Percentiles rank a stretch among this genome's conserved stretches.
phyloP scores from a whole-genome alignment of 2,797 vertebrate species.

The Anas capensis region DNA sequence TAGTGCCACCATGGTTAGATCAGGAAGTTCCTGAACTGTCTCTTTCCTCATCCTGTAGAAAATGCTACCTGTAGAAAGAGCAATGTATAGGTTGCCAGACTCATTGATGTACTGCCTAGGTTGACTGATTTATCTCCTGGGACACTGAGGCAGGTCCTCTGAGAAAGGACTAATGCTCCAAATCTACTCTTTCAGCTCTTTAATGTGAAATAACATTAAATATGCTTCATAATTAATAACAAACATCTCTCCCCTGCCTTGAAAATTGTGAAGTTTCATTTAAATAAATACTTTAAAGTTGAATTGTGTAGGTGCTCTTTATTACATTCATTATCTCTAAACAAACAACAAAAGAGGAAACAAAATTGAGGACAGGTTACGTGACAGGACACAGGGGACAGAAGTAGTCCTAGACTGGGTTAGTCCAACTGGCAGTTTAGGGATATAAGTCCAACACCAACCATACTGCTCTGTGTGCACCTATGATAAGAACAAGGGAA shows the following conservation, averaged over 20 bases:
- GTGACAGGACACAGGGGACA: neutral
- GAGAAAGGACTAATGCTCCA: accelerated
- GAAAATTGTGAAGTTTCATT: neutral
- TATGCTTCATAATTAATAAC: neutral
- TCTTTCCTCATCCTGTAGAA: neutral
- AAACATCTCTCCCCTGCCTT: neutral
- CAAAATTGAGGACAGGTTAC: neutral
- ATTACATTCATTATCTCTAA: neutral
- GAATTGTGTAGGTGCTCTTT: neutral
- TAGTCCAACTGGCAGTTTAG: neutral
- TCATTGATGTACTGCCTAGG: neutral
- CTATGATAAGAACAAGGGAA: accelerated
- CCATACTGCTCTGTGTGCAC: neutral
- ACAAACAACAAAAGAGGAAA: neutral
- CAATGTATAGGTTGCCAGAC: neutral
- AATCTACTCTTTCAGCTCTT: neutral
- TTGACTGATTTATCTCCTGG: neutral
- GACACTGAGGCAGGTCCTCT: neutral
- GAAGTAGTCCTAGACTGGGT: neutral
- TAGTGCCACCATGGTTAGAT: neutral
- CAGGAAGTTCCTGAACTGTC: neutral
- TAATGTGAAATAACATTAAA: neutral
- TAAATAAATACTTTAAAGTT: neutral
- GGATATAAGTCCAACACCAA: neutral
- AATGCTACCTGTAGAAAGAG: neutral